phyloP scores from a whole-genome alignment of 2,113 vertebrate genomes.

The Oreotragus oreotragus region DNA sequence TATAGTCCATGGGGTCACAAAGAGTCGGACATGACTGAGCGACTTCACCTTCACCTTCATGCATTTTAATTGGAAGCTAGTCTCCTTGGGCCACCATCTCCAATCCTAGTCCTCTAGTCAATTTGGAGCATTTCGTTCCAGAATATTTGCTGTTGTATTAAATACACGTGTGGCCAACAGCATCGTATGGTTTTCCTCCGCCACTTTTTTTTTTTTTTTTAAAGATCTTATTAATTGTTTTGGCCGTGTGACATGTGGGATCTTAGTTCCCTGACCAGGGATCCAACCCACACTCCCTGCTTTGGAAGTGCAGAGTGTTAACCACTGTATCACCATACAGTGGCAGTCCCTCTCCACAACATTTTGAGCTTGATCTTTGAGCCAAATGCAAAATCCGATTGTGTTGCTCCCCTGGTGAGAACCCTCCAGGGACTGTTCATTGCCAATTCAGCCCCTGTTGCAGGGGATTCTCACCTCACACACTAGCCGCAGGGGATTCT shows the following conservation, averaged over 20 bases:
- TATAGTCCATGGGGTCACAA: too few relatives aligned
- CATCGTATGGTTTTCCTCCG: not conserved
- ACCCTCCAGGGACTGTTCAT: not conserved
- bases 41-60: too few relatives aligned
- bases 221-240: not conserved
- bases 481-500: accelerated
- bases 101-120: not conserved
- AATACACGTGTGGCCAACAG: not conserved
- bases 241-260: not conserved
- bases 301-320: not conserved
- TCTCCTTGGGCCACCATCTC: not conserved
- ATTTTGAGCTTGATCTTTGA: not conserved
- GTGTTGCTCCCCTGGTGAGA: not conserved
- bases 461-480: not conserved
- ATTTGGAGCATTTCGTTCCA: not conserved
- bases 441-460: not conserved
- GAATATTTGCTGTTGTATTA: not conserved
- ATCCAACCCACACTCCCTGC: not conserved
- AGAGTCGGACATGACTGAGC: too few relatives aligned
- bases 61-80: not conserved
- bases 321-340: not conserved
- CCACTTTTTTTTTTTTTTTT: not conserved
- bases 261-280: not conserved
- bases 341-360: not conserved
- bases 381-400: not conserved